Percentiles rank a stretch among this genome's conserved stretches.
Evolutionary conservation across 2,113 vertebrate genomes (phyloP).

Genomic region (Scolopax mira): DNA sequence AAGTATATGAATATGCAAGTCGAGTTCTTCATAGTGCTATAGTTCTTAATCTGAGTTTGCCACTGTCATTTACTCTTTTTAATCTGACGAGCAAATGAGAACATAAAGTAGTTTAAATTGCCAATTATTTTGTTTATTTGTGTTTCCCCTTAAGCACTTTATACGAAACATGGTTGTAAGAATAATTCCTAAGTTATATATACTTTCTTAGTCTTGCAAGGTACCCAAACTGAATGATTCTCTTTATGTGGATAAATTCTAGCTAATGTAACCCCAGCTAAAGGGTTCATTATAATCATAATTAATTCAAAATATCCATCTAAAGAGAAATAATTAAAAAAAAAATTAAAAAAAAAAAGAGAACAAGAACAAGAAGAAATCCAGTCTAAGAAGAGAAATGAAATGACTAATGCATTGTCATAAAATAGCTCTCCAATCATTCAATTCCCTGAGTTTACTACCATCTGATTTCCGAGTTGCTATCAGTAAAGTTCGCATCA

Average conservation of each 20-base stretch:
- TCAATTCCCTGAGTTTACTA: neutral
- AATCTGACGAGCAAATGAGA: neutral
- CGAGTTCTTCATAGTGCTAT: neutral
- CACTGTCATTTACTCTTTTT: neutral
- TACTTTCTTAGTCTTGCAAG: neutral
- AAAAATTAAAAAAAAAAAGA: no score
- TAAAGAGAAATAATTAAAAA: neutral
- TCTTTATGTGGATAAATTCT: neutral
- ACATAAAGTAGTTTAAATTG: neutral
- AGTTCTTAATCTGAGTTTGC: neutral
- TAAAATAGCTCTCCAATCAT: neutral
- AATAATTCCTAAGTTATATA: neutral
- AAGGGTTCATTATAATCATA: neutral
- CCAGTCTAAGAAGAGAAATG: neutral
- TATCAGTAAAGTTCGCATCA: neutral
- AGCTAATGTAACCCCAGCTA: neutral
- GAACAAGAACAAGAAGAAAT: neutral
- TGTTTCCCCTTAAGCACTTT: neutral
- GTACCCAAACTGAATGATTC: neutral
- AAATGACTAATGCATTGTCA: neutral
- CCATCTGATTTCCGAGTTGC: neutral
- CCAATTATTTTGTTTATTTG: constrained; percentile 3
- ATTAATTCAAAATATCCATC: neutral
- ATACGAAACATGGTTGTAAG: neutral
- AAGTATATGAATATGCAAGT: neutral